Conservation (phyloP, 2,113 vertebrate species). For the Mellivora capensis region DNA sequence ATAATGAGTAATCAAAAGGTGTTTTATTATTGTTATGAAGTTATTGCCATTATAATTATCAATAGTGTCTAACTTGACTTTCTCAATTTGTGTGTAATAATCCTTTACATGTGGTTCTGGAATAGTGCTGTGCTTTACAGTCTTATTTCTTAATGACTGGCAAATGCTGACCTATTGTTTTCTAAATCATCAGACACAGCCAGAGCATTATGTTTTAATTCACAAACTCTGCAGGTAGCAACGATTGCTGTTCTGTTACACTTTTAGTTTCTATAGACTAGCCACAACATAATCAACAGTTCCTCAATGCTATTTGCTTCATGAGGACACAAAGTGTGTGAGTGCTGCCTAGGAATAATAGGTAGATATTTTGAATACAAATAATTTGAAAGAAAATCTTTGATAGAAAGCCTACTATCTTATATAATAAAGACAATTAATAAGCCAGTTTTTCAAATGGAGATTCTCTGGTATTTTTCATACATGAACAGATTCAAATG, state of each 20-base stretch:
- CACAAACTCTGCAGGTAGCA: constrained; percentile 23
- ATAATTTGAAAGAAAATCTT: neutral
- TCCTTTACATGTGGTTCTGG: neutral
- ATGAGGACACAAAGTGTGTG: neutral
- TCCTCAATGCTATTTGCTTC: neutral
- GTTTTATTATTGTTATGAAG: neutral
- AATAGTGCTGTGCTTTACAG: neutral
- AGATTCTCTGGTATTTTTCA: neutral
- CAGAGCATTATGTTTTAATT: constrained; percentile 41
- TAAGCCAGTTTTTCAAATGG: neutral
- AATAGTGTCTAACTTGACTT: neutral
- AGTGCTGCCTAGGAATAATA: neutral
- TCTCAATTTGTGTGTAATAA: constrained; percentile 32
- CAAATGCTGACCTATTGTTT: constrained; percentile 68
- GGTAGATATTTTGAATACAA: neutral
- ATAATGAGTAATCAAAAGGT: neutral
- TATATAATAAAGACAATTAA: neutral
- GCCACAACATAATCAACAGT: constrained; percentile 30
- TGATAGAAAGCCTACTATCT: neutral
- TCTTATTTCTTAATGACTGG: constrained; percentile 49
- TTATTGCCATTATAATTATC: neutral
- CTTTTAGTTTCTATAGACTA: neutral
- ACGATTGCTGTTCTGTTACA: neutral
- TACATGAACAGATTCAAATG: neutral
- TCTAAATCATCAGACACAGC: constrained; percentile 1